Percentiles rank a stretch among this genome's conserved stretches.
Conservation (phyloP, 2,113 vertebrate genomes). For the Poeciliopsis turrubarensis region DNA sequence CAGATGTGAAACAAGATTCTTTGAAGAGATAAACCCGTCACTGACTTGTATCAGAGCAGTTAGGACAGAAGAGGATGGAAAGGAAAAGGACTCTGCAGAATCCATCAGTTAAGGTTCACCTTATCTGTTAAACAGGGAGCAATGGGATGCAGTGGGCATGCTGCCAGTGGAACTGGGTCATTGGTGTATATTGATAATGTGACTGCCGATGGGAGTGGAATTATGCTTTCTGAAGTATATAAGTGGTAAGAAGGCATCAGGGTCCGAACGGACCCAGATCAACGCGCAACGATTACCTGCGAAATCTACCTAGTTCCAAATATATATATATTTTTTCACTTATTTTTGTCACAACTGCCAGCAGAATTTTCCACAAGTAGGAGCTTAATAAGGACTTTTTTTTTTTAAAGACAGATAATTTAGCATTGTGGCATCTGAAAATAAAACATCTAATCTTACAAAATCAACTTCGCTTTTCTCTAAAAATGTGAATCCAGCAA, state of each 20-base stretch:
- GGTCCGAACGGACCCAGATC: background rate
- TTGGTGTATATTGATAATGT: background rate
- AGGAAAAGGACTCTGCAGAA: too few species aligned
- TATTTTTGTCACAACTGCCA: background rate
- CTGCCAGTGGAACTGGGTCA: background rate
- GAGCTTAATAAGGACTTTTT: too few species aligned
- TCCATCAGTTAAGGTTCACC: background rate
- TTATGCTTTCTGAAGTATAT: background rate
- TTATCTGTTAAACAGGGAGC: slow-evolving; percentile 1
- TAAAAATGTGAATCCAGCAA: background rate
- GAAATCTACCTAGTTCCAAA: background rate
- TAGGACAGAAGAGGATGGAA: background rate
- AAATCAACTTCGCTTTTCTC: background rate
- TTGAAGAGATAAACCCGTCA: background rate
- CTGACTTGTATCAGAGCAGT: background rate
- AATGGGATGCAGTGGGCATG: background rate
- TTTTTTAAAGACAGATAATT: background rate
- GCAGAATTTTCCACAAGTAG: too few species aligned
- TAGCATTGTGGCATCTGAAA: too few species aligned
- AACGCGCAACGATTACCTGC: background rate
- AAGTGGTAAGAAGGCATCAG: too few species aligned
- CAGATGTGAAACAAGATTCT: background rate
- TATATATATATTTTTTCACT: background rate
- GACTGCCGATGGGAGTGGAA: background rate
- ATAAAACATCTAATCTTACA: background rate